Evolutionary conservation across 2,113 vertebrate species (phyloP).

Genomic region (Struthio camelus): DNA sequence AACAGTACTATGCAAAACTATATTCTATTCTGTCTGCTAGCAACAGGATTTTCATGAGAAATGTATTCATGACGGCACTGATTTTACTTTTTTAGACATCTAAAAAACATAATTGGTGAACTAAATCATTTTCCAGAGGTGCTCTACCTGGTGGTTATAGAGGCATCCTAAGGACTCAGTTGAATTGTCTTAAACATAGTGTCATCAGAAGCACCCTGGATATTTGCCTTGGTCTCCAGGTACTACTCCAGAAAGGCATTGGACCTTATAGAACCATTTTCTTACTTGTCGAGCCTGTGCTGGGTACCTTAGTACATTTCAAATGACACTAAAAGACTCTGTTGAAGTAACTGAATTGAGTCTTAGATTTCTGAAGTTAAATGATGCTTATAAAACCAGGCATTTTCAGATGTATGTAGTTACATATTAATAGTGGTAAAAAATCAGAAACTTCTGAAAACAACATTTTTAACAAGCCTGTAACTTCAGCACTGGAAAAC

Average conservation of each 20-base stretch:
- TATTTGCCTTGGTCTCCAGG: not conserved
- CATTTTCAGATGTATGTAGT: not conserved
- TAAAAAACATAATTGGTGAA: not conserved
- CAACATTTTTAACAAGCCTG: not conserved
- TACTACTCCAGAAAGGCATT: not conserved
- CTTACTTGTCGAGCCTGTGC: not conserved
- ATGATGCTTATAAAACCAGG: not conserved
- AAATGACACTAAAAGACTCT: not conserved
- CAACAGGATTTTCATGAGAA: not conserved
- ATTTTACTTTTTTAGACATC: not conserved
- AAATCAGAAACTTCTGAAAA: not conserved
- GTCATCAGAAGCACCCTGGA: not conserved
- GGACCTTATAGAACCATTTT: not conserved
- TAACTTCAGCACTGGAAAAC: not conserved
- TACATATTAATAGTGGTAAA: not conserved
- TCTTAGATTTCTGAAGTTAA: not conserved
- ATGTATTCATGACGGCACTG: not conserved
- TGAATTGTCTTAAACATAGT: not conserved
- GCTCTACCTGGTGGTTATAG: not conserved
- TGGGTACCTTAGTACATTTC: not conserved
- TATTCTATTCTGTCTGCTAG: not conserved
- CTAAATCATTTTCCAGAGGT: not conserved
- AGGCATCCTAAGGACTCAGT: not conserved
- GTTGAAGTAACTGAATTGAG: not conserved
- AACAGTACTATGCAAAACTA: not conserved